Evolutionary conservation across 2,113 vertebrate species (phyloP), one percentile per base, ranked within the genome.

Genomic region (Callopanchax toddi): DNA sequence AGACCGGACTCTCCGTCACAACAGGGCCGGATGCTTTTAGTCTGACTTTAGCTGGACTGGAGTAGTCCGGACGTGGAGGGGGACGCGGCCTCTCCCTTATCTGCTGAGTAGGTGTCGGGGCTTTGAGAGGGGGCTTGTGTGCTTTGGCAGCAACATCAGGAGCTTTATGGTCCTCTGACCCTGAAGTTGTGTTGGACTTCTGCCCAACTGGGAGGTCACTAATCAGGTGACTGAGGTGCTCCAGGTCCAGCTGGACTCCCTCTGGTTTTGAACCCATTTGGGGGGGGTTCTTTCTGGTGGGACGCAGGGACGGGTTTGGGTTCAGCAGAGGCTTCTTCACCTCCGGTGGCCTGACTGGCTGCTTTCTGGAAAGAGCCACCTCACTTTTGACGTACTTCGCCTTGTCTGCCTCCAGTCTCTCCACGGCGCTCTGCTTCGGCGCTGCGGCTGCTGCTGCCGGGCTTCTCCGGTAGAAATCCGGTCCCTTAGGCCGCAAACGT

Each of bases 351-450:
- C 74, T 78, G 51, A 93, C 82, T 0, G 95, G 95, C 81, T 91
- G 93, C 78, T 93, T 94, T 73, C 86, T 93, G 32, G 92, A 92
- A 3, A 91, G 91, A 64, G 89, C 94, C 12, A 93, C 93, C 37
- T 86, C 93, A 82, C 94, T 98, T 88, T 98, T 98, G 58, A 98
- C 96, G 0, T 98, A 99, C 74, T 98, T 98, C 21, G 92, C 91
- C 76, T 95, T 97, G 90, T 97, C 95, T 0, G 95, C 95, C 57
- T 95, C 95, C 85, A 97, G 86, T 45, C 95, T 85, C 66, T 96
- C 95, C 72, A 96, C 95, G 0, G 95, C 95, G 2, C 95, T 96
- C 73, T 92, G 94, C 70, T 90, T 95, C 0, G 87, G 23, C 42
- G 72, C 1, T 68, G n/a, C n/a, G n/a, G 69, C 3, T 40, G 70